These are phyloP conservation scores for Cosmia pyralina DNA, from an alignment of 2,888 invertebrate species.

Conservation along the genomic window DNA sequence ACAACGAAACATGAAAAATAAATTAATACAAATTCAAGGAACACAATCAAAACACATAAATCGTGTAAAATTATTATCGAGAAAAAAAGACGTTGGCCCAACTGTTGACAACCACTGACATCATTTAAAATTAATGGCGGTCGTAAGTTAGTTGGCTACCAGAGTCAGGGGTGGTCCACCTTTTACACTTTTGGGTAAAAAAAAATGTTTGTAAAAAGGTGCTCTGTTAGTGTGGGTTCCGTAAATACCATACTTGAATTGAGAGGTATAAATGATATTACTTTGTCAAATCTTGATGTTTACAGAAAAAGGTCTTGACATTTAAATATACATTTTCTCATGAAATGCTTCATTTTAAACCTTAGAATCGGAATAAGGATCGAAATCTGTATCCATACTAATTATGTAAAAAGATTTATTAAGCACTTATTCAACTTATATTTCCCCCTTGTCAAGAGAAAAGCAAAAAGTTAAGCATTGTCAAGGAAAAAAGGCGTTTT, in stretches of 20 bases:
- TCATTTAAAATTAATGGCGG: conserved; percentile 87
- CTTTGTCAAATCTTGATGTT: conserved; percentile 38
- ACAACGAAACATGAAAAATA: conserved; percentile 64
- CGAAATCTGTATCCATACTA: background rate
- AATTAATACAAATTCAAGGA: conserved; percentile 71
- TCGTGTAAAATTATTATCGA: conserved; percentile 78
- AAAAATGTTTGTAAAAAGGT: conserved; percentile 18
- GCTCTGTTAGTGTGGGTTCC: conserved; percentile 49
- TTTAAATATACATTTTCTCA: conserved; percentile 6
- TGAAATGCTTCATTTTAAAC: background rate
- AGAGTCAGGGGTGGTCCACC: conserved; percentile 88
- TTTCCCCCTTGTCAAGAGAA: background rate
- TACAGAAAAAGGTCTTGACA: conserved; percentile 8
- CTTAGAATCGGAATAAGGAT: conserved; percentile 9
- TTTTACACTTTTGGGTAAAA: conserved; percentile 73
- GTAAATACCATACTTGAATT: conserved; percentile 46
- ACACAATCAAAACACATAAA: conserved; percentile 82
- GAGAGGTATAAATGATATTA: conserved; percentile 45
- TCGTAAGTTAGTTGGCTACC: conserved; percentile 84
- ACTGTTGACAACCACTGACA: conserved; percentile 88
- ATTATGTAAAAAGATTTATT: background rate
- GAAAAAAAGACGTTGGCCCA: conserved; percentile 78
- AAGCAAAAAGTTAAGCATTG: background rate
- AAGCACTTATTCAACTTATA: no score
- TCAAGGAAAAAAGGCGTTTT: background rate